phyloP scores from a whole-genome alignment of 1,140 invertebrate genomes.

The Drosophila bocki region DNA sequence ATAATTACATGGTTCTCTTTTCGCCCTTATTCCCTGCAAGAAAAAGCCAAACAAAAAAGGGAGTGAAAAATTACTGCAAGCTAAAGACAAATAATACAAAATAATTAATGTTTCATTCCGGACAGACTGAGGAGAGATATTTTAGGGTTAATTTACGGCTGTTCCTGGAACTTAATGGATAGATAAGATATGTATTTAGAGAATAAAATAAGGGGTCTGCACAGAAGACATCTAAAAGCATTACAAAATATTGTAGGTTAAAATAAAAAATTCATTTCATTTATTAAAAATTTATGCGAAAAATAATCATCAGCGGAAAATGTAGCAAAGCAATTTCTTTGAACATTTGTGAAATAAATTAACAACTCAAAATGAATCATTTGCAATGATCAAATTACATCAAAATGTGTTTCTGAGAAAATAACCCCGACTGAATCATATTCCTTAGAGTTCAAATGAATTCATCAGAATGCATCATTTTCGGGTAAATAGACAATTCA shows the following conservation, averaged over 20 bases:
- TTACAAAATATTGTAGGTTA: background rate
- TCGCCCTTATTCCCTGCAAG: constrained; percentile 7
- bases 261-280: no score
- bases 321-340: background rate
- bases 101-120: constrained; percentile 45
- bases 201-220: background rate
- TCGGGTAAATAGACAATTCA: background rate
- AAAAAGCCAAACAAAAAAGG: constrained; percentile 18
- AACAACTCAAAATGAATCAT: constrained; percentile 16
- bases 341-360: background rate
- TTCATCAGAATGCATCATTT: constrained; percentile 15
- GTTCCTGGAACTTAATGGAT: constrained; percentile 1
- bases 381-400: constrained; percentile 9
- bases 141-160: constrained; percentile 32
- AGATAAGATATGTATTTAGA: background rate
- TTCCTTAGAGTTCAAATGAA: constrained; percentile 12
- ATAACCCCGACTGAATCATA: constrained; percentile 42
- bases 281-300: background rate
- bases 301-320: background rate
- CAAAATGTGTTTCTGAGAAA: constrained; percentile 33
- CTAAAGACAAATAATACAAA: constrained; percentile 36
- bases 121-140: constrained; percentile 10
- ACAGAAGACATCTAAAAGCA: background rate
- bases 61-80: constrained; percentile 66
- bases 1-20: constrained; percentile 65